Base-by-base conservation (phyloP, 2,797 vertebrate species). In the Hemitrygon akajei region DNA sequence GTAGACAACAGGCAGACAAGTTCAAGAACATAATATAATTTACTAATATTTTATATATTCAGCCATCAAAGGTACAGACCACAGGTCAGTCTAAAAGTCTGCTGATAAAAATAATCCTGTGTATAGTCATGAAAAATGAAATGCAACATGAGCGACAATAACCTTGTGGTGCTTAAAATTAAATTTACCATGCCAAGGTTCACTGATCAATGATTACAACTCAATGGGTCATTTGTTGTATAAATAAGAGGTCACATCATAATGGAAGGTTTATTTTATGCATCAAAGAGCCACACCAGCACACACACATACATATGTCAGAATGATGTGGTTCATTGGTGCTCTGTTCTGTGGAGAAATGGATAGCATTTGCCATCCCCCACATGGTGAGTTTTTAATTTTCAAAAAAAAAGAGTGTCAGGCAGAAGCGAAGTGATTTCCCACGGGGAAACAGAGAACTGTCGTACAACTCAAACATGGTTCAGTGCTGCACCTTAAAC, bases 361-460 rank as follows among this genome's bases (percentile, higher is more conserved):
- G 60, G 82, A 25, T 69, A 69, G 86, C 63, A 89, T 86, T n/a
- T 89, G 86, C 86, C 22, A 20, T 22, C 60, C 60, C 69, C 27
- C 86, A 66, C 60, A 69, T 89, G 63, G 86, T n/a, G n/a, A 69
- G n/a, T 89, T 89, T 89, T 30, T 89, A 86, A 86, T 86, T 56
- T 86, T 86, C 56, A 63, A 60, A n/a, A 89, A 66, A 89, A 66
- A n/a, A n/a, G n/a, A 18, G 86, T 89, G 86, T 89, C 63, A 37
- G 37, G 86, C n/a, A 37, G n/a, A 89, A 69, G 18, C 34, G 60
- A 89, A 89, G 60, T 89, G 60, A 63, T 89, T 89, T 89, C 86
- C 86, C 86, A 89, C n/a, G 34, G 86, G 86, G 86, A 30, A 34
- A 66, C 6, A 22, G 3, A 20, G 60, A 66, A 89, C 60, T 30